Conservation (phyloP, 2,113 vertebrate genomes). For the Ailuropoda melanoleuca region DNA sequence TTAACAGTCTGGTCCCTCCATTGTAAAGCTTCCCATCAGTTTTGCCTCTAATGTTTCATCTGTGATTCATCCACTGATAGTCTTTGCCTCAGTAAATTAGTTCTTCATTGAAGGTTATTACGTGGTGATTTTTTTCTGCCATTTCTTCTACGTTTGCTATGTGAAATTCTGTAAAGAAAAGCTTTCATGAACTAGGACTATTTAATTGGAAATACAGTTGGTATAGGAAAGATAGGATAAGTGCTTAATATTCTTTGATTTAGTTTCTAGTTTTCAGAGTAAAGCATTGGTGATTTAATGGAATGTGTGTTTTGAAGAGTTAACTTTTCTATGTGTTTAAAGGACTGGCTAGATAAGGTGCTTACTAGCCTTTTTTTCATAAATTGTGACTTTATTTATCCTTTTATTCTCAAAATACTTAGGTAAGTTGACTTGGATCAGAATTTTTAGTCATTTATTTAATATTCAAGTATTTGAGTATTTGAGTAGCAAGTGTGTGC, state of each 20-base stretch:
- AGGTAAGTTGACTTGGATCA: slow-evolving; percentile 20
- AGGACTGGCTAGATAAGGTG: background rate
- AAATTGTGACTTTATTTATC: slow-evolving; percentile 38
- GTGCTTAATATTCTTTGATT: background rate
- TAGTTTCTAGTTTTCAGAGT: slow-evolving; percentile 19
- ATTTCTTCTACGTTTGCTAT: slow-evolving; percentile 30
- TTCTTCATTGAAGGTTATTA: slow-evolving; percentile 12
- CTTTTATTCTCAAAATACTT: slow-evolving; percentile 5
- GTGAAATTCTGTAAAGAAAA: slow-evolving; percentile 51
- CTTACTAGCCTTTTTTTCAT: background rate
- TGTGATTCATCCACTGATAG: background rate
- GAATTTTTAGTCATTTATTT: slow-evolving; percentile 33
- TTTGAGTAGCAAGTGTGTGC: background rate
- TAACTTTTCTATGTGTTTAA: slow-evolving; percentile 35
- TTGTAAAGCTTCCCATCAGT: background rate
- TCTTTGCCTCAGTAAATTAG: slow-evolving; percentile 20
- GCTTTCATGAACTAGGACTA: background rate
- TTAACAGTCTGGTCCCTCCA: background rate
- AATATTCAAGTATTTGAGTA: slow-evolving; percentile 18
- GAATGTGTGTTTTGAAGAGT: background rate
- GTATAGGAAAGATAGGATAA: slow-evolving; percentile 28
- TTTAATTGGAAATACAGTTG: background rate
- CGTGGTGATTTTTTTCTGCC: background rate
- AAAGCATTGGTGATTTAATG: slow-evolving; percentile 15
- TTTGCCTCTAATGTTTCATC: background rate